These are phyloP conservation scores for Betta splendens DNA, from an alignment of 2,797 vertebrate genomes.

Conservation along the genomic window DNA sequence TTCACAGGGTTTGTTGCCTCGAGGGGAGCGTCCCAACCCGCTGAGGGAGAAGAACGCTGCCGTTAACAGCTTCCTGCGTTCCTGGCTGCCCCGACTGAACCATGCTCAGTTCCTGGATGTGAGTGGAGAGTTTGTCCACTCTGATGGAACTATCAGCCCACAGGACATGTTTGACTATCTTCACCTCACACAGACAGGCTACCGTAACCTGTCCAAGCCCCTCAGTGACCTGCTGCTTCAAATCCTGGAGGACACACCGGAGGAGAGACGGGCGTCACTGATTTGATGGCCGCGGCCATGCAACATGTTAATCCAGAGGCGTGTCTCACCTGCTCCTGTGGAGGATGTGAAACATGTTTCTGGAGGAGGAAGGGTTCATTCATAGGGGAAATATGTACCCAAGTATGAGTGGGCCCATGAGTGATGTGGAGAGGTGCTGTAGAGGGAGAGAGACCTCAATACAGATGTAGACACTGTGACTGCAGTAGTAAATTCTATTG, in stretches of 20 bases:
- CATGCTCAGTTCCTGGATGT: conserved; percentile 90
- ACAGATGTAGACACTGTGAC: conserved; percentile 57
- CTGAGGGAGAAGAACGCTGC: conserved; percentile 92
- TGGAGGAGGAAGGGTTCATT: conserved; percentile 47
- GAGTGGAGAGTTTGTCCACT: conserved; percentile 89
- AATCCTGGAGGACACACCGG: conserved; percentile 94
- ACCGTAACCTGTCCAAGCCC: conserved; percentile 88
- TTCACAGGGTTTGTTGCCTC: conserved; percentile 90
- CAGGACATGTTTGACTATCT: conserved; percentile 99
- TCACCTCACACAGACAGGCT: conserved; percentile 91
- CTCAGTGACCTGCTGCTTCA: conserved; percentile 97
- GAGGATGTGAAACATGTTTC: conserved; percentile 48
- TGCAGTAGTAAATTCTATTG: conserved; percentile 41
- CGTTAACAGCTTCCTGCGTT: conserved; percentile 88
- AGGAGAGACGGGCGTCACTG: conserved; percentile 91
- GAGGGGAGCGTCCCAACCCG: conserved; percentile 93
- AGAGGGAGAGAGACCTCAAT: conserved; percentile 53
- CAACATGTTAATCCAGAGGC: conserved; percentile 44
- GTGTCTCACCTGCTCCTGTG: conserved; percentile 48
- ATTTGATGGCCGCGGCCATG: conserved; percentile 78
- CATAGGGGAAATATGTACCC: conserved; percentile 19
- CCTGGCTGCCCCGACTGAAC: conserved; percentile 85
- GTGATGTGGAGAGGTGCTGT: conserved; percentile 35
- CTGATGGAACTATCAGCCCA: conserved; percentile 90
- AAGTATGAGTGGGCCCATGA: conserved; percentile 39